Evolutionary conservation across 2,113 vertebrate genomes (phyloP).

Genomic region (Mobula hypostoma): DNA sequence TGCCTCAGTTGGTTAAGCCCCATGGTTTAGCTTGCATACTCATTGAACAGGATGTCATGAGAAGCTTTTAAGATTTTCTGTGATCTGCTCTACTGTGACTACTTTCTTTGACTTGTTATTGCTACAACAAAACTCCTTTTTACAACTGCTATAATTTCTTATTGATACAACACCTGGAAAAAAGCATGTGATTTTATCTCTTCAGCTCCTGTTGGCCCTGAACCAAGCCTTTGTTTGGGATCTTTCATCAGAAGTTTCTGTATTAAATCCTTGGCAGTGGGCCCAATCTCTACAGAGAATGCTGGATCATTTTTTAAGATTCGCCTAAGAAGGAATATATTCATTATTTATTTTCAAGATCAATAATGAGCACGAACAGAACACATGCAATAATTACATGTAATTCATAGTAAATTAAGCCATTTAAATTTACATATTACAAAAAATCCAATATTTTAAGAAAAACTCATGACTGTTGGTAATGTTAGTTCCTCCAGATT

Average conservation of each 20-base stretch:
- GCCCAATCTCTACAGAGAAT: conserved; percentile 29
- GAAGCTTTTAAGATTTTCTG: not conserved
- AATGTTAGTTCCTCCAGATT: not conserved
- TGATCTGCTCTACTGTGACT: not conserved
- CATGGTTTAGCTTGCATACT: no score
- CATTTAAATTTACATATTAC: not conserved
- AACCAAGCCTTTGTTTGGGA: conserved; percentile 38
- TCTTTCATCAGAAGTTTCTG: conserved; percentile 39
- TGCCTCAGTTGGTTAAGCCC: not conserved
- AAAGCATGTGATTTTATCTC: conserved; percentile 38
- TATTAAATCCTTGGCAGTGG: conserved; percentile 26
- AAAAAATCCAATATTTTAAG: not conserved
- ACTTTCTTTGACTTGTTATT: not conserved
- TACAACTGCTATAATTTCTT: not conserved
- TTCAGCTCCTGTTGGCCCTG: conserved; percentile 26
- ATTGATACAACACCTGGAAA: conserved; percentile 36
- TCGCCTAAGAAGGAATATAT: conserved; percentile 6
- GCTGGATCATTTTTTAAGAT: conserved; percentile 37
- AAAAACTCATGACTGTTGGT: not conserved
- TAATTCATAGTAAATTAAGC: not conserved
- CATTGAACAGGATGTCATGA: no score
- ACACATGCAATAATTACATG: not conserved
- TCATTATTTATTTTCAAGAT: not conserved
- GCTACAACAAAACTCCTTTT: not conserved
- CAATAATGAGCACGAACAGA: no score